These are phyloP conservation scores for Atlantisia rogersi DNA, from an alignment of 2,113 vertebrate genomes.

Conservation along the genomic window DNA sequence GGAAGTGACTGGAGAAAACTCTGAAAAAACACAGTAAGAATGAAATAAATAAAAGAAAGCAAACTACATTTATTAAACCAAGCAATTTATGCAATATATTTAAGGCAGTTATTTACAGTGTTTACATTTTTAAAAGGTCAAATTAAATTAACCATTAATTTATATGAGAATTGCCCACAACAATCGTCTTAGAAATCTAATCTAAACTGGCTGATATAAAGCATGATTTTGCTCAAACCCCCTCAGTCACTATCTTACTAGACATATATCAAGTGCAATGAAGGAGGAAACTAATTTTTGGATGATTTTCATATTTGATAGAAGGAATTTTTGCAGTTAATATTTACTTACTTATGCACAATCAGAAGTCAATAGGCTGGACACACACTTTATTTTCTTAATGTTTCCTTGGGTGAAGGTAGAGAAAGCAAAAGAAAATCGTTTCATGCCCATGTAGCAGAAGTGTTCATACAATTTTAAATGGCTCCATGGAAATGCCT, in stretches of 20 bases:
- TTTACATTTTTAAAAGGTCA: slow-evolving; percentile 15
- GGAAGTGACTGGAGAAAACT: not conserved
- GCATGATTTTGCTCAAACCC: not conserved
- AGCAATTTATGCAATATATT: not conserved
- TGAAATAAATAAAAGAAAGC: not conserved
- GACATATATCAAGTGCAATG: not conserved
- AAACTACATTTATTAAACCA: not conserved
- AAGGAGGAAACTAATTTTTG: not conserved
- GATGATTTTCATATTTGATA: not conserved
- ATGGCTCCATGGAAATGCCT: not conserved
- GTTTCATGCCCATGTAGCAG: not conserved
- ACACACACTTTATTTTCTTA: not conserved
- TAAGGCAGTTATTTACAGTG: not conserved
- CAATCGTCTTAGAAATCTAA: not conserved
- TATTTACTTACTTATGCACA: not conserved
- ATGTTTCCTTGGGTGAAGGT: not conserved
- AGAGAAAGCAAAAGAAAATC: not conserved
- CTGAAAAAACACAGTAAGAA: not conserved
- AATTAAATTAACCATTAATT: slow-evolving; percentile 24
- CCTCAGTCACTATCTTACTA: not conserved
- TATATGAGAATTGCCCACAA: rapidly evolving
- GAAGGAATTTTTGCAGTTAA: not conserved
- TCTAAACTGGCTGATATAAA: not conserved
- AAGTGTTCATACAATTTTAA: not conserved
- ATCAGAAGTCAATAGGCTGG: not conserved